Conservation (phyloP, 2,888 invertebrate genomes). For the Nomada ruficornis region DNA sequence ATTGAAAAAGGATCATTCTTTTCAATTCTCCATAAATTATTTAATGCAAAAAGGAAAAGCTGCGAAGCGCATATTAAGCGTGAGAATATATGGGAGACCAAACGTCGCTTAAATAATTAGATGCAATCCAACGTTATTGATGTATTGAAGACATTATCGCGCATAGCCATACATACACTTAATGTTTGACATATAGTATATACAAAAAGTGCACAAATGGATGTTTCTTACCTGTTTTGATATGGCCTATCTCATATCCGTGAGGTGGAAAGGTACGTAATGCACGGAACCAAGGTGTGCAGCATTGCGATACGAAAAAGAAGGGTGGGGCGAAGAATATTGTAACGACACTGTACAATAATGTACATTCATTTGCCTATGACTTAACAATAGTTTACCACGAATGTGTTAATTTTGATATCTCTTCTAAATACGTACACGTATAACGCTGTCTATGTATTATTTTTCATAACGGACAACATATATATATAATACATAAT, state of each 20-base stretch:
- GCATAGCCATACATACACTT: background rate
- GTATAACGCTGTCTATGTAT: too few relatives aligned
- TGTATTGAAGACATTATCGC: background rate
- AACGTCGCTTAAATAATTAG: background rate
- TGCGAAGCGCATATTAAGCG: background rate
- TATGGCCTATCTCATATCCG: slow-evolving; percentile 75
- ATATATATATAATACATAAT: too few relatives aligned
- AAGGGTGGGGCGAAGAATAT: slow-evolving; percentile 50
- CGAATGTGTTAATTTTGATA: slow-evolving; percentile 21
- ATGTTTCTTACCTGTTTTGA: slow-evolving; percentile 71
- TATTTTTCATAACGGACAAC: too few relatives aligned
- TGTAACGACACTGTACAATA: slow-evolving; percentile 43
- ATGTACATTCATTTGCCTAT: slow-evolving; percentile 23
- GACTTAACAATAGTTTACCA: slow-evolving; percentile 33
- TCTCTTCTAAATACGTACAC: background rate
- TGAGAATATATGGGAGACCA: too few relatives aligned
- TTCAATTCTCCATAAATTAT: slow-evolving; percentile 1
- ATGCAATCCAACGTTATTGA: slow-evolving; percentile 10
- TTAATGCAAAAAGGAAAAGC: slow-evolving; percentile 1
- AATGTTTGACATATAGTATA: slow-evolving; percentile 16
- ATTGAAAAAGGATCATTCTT: background rate
- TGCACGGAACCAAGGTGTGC: slow-evolving; percentile 70
- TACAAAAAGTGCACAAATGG: slow-evolving; percentile 15
- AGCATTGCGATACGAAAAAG: slow-evolving; percentile 40
- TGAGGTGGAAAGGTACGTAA: slow-evolving; percentile 69